Evolutionary conservation across 2,888 invertebrate genomes (phyloP), one percentile per base, ranked within the genome.

Genomic region (Drosophila nigricruria): DNA sequence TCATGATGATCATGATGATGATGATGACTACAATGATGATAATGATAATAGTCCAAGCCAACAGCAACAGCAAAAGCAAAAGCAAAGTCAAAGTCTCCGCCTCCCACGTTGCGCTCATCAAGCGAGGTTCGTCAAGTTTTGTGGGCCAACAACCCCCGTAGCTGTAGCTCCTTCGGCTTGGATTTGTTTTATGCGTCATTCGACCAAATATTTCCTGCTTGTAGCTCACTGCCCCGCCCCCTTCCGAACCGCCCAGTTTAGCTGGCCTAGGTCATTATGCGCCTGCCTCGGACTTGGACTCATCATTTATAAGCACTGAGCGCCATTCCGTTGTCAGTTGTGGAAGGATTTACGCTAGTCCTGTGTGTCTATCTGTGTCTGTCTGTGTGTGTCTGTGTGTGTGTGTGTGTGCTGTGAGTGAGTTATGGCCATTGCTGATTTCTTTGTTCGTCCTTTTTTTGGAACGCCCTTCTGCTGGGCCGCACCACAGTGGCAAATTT

Each of bases 401-500:
- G 36, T 73, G 56, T 73, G 68, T 73, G 56, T 77, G 82, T 77
- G 79, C 54, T 81, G 77, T 82, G 90, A 90, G 90, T 90, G 86
- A 90, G 68, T 90, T 90, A 90, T 90, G 84, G 86, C 77, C 82
- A 80, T 79, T 77, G 82, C 81, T 78, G 75, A 82, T 86, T 90
- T 78, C 82, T 73, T 88, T 83, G 82, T 30, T 75, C 76, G 82
- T 77, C 76, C 80, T 77, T 81, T 77, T 81, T 73, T 30, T 49
- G 63, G 49, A 63, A 77, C 78, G 73, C 77, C 69, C 71, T 68
- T 49, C 61, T 45, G 57, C 32, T 40, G 50, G 49, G 43, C 53
- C 53, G 69, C 59, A 65, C 89, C 62, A 68, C 89, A 90, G 89
- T 88, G 89, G 90, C 89, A 90, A 89, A 90, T 89, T 89, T 89